These are phyloP conservation scores for Epinotia demarniana DNA, from an alignment of 2,888 invertebrate species.

Conservation along the genomic window DNA sequence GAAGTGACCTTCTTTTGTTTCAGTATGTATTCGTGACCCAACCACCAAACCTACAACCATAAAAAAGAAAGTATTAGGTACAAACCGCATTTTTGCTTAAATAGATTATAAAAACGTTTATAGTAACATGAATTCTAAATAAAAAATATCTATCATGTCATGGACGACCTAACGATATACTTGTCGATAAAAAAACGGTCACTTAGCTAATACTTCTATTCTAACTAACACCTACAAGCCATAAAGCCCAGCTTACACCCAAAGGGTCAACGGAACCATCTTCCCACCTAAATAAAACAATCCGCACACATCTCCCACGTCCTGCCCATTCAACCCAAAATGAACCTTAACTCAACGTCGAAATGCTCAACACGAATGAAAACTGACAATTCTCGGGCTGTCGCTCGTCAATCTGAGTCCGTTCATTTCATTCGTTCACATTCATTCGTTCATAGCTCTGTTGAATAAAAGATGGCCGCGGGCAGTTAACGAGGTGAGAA, in stretches of 20 bases:
- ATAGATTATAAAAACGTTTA: too few species aligned
- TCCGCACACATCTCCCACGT: conserved; percentile 34
- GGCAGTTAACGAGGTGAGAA: conserved; percentile 63
- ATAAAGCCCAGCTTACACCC: conserved; percentile 36
- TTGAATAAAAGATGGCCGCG: conserved; percentile 71
- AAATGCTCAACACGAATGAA: not conserved
- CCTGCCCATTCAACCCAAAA: not conserved
- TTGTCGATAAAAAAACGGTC: not conserved
- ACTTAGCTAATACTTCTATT: conserved; percentile 5
- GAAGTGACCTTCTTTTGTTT: too few species aligned
- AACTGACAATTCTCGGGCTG: conserved; percentile 14
- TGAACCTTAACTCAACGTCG: conserved; percentile 8
- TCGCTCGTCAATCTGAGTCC: conserved; percentile 48
- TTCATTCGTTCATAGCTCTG: conserved; percentile 65
- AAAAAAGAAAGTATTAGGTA: too few species aligned
- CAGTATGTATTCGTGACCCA: too few species aligned
- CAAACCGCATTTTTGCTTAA: too few species aligned
- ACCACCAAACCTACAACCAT: too few species aligned
- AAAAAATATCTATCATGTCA: too few species aligned
- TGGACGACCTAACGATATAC: too few species aligned
- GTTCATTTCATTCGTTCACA: conserved; percentile 55
- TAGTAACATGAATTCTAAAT: too few species aligned
- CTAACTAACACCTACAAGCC: conserved; percentile 1
- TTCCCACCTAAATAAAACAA: conserved; percentile 50
- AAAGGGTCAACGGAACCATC: conserved; percentile 44